Percentiles rank a stretch among this genome's conserved stretches.
Conservation (phyloP, 2,797 vertebrate species). For the Sparidentex hasta region DNA sequence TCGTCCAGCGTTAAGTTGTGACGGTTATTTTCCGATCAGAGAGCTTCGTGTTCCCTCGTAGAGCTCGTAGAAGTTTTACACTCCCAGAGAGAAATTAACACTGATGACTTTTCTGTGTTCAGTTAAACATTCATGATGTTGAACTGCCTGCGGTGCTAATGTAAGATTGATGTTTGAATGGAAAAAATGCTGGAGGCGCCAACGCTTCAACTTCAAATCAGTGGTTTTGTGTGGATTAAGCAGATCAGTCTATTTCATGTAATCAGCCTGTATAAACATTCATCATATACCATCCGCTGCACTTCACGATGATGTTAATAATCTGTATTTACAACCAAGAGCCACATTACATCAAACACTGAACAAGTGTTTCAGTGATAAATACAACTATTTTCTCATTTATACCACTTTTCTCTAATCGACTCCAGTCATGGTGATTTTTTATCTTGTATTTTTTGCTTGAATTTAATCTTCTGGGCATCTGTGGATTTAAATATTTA, state of each 20-base stretch:
- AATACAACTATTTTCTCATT: background rate
- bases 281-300: background rate
- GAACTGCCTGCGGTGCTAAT: constrained; percentile 10
- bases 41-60: background rate
- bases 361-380: background rate
- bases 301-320: background rate
- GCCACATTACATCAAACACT: background rate
- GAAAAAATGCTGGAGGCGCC: background rate
- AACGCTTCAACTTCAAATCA: background rate
- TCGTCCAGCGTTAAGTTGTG: background rate
- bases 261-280: background rate
- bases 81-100: constrained; percentile 23
- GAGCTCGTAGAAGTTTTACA: background rate
- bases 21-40: background rate
- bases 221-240: background rate
- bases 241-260: background rate
- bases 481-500: background rate
- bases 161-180: constrained; percentile 3
- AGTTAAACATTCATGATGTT: constrained; percentile 36
- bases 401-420: background rate
- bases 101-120: constrained; percentile 22
- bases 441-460: background rate
- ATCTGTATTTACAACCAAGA: background rate
- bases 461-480: background rate
- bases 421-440: background rate